Conservation (phyloP, 2,888 invertebrate genomes). For the Melieria picta region DNA sequence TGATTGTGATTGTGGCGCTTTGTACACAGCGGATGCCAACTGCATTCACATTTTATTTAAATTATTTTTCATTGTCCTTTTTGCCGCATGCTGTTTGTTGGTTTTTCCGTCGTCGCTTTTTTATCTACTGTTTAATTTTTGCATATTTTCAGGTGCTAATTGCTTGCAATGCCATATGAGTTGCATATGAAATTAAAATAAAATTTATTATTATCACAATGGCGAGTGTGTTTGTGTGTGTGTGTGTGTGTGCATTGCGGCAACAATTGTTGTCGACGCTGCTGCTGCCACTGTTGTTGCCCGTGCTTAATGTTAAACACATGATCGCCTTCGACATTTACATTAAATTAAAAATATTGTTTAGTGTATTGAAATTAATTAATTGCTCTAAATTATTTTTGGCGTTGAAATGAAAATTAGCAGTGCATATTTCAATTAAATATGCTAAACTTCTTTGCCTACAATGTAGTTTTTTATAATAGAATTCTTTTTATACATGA, state of each 20-base stretch:
- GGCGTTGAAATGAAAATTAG: not conserved
- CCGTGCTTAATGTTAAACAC: conserved; percentile 55
- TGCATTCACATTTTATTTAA: conserved; percentile 50
- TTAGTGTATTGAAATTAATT: conserved; percentile 53
- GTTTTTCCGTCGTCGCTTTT: conserved; percentile 12
- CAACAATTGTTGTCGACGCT: conserved; percentile 31
- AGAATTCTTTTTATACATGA: no score
- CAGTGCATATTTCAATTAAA: conserved; percentile 23
- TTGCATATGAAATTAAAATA: conserved; percentile 61
- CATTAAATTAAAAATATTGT: conserved; percentile 58
- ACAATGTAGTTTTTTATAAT: conserved; percentile 1
- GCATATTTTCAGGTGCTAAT: conserved; percentile 66
- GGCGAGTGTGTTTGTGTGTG: conserved; percentile 18
- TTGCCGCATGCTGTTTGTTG: not conserved
- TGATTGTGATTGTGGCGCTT: not conserved
- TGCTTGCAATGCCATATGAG: conserved; percentile 64
- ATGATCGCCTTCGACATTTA: conserved; percentile 57
- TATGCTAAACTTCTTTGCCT: not conserved
- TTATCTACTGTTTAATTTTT: conserved; percentile 56
- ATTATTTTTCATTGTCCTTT: conserved; percentile 42
- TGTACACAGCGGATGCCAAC: conserved; percentile 4
- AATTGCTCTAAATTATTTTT: conserved; percentile 45
- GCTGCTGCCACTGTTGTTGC: conserved; percentile 18
- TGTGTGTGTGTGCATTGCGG: conserved; percentile 28
- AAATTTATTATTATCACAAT: conserved; percentile 54